Evolutionary conservation across 2,113 vertebrate genomes (phyloP).

Genomic region (Gracilinanus agilis): DNA sequence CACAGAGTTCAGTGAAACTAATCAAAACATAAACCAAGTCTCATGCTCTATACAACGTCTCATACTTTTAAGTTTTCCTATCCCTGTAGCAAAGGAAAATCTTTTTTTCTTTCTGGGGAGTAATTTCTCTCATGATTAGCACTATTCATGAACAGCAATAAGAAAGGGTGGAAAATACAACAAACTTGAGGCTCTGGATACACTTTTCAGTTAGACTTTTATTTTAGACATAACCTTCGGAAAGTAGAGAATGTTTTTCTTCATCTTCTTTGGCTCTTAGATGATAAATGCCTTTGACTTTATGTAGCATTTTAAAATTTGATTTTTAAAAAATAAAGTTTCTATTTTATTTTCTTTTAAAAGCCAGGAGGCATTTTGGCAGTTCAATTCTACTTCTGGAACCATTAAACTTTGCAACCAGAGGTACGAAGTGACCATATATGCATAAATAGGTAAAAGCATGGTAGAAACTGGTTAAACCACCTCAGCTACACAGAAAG

Average conservation of each 20-base stretch:
- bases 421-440: background rate
- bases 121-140: background rate
- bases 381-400: constrained; percentile 18
- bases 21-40: background rate
- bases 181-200: background rate
- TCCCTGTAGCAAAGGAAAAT: background rate
- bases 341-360: constrained; percentile 45
- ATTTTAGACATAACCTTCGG: background rate
- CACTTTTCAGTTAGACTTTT: background rate
- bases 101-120: background rate
- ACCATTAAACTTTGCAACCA: background rate
- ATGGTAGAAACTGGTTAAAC: background rate
- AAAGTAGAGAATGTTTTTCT: background rate
- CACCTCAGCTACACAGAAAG: background rate
- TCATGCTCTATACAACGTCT: background rate
- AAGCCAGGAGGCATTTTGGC: constrained; percentile 1
- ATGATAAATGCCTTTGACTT: background rate
- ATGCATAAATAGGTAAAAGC: background rate
- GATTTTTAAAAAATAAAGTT: constrained; percentile 43
- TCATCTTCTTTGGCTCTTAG: background rate
- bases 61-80: background rate
- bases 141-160: background rate
- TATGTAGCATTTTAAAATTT: background rate
- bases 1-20: background rate
- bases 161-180: background rate